phyloP scores from a whole-genome alignment of 1,140 invertebrate species.

The Pemphigus obesinymphae region DNA sequence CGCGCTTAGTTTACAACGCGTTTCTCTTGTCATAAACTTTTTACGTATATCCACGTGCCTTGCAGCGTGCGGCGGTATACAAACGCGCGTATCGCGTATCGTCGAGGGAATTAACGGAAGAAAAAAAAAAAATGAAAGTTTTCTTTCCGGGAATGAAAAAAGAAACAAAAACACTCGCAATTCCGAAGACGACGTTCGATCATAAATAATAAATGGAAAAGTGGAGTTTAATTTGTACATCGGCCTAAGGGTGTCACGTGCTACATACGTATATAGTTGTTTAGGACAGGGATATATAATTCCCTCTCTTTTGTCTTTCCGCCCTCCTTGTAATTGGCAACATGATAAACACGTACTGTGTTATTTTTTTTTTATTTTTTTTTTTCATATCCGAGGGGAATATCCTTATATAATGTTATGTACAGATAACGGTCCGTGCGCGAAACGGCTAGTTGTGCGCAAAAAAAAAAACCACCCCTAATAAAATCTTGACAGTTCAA shows the following conservation, averaged over 20 bases:
- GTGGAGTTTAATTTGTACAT: conserved; percentile 35
- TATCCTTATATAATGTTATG: neutral
- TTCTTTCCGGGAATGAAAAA: neutral
- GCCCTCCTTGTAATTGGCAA: conserved; percentile 31
- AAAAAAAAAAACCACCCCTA: neutral
- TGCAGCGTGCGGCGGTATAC: neutral
- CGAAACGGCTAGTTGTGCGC: neutral
- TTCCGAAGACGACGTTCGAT: conserved; percentile 27
- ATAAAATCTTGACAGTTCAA: conserved; percentile 37
- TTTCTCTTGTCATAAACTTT: neutral
- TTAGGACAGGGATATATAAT: neutral
- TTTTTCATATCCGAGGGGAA: conserved; percentile 6
- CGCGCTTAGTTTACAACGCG: neutral
- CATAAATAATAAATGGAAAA: conserved; percentile 41
- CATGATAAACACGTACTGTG: conserved; percentile 33
- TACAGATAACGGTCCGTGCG: conserved; percentile 23
- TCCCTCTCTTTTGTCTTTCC: conserved; percentile 21
- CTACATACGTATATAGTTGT: neutral
- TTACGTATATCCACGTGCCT: neutral
- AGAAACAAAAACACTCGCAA: neutral
- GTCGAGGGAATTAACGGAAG: conserved; percentile 19
- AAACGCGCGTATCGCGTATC: neutral
- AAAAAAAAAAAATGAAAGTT: conserved; percentile 7
- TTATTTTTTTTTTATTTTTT: neutral
- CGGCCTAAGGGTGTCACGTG: conserved; percentile 40